A percentile compares a stretch with the other conserved stretches of the same genome.
Evolutionary conservation across 2,797 vertebrate species (phyloP).

Genomic region (Amazona finschi): DNA sequence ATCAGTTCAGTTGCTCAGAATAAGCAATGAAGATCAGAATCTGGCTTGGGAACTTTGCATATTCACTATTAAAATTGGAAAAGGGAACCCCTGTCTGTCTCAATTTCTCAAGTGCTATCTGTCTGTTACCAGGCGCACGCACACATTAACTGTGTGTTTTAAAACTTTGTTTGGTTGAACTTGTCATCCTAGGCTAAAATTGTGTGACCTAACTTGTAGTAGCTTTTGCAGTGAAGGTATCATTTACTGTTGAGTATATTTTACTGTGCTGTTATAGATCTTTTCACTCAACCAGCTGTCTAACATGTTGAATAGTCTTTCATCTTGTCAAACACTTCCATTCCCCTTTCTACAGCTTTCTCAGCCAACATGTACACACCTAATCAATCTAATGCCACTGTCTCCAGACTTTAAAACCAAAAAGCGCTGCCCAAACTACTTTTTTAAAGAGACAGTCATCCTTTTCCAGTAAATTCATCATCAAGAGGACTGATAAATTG

Average conservation of each 20-base stretch:
- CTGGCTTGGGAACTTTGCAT: conserved; percentile 31
- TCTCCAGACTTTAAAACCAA: conserved; percentile 72
- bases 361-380: conserved; percentile 80
- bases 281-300: conserved; percentile 85
- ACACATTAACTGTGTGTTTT: conserved; percentile 44
- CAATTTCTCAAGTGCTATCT: conserved; percentile 22
- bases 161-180: conserved; percentile 71
- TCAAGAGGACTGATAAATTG: conserved; percentile 17
- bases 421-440: conserved; percentile 65
- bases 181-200: conserved; percentile 77
- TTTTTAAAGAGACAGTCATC: conserved; percentile 72
- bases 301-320: conserved; percentile 79
- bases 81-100: conserved; percentile 59
- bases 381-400: conserved; percentile 87
- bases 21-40: conserved; percentile 2
- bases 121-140: not conserved
- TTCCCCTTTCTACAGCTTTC: conserved; percentile 81
- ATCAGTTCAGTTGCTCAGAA: not conserved
- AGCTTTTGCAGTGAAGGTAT: conserved; percentile 67
- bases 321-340: conserved; percentile 81
- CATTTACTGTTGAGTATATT: conserved; percentile 73
- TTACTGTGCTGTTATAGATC: conserved; percentile 71
- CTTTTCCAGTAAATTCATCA: conserved; percentile 50
- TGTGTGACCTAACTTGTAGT: conserved; percentile 65
- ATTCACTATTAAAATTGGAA: conserved; percentile 55